Conservation (phyloP, 2,113 vertebrate genomes). For the Gallinago undulata region DNA sequence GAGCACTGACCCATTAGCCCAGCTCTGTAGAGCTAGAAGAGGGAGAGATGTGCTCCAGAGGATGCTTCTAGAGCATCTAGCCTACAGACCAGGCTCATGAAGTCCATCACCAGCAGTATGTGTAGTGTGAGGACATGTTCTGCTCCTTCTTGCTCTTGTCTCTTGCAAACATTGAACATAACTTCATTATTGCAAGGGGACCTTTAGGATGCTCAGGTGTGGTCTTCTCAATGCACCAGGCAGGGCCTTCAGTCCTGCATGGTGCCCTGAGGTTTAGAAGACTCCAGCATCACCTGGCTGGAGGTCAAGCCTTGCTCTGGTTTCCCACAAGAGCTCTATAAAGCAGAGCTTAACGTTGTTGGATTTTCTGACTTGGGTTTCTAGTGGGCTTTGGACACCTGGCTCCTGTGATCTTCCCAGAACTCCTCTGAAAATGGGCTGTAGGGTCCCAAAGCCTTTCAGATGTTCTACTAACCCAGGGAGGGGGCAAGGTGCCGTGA, state of each 20-base stretch:
- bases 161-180: neutral
- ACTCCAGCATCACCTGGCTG: neutral
- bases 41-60: neutral
- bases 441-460: neutral
- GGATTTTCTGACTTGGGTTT: neutral
- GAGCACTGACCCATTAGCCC: neutral
- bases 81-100: fast-evolving
- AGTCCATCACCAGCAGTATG: neutral
- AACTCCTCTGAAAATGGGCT: neutral
- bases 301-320: neutral
- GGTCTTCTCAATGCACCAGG: neutral
- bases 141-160: neutral
- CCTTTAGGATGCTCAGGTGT: neutral
- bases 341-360: neutral
- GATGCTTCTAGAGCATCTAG: neutral
- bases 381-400: neutral
- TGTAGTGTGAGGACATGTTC: neutral
- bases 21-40: neutral
- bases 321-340: neutral
- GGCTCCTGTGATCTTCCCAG: neutral
- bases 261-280: neutral
- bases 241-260: neutral
- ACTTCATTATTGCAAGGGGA: neutral
- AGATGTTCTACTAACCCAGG: neutral
- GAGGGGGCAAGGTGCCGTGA: fast-evolving